phyloP scores from a whole-genome alignment of 2,113 vertebrate genomes.

The Rallus limicola region DNA sequence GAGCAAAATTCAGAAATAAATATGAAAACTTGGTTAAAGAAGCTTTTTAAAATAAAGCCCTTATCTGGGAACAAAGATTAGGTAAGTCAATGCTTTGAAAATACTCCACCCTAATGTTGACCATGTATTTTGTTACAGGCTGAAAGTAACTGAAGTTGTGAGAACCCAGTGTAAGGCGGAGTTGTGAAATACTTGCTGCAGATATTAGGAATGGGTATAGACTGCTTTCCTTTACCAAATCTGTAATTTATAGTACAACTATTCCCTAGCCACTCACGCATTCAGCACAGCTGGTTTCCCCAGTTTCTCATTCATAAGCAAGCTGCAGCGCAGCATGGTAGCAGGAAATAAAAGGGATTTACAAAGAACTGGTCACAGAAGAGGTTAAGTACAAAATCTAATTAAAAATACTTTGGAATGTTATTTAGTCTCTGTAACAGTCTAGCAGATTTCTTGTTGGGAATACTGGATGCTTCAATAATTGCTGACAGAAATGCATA shows the following conservation, averaged over 20 bases:
- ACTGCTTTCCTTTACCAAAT: not conserved
- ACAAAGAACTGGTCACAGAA: conserved; percentile 24
- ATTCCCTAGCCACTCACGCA: not conserved
- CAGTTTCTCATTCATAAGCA: not conserved
- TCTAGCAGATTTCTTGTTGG: not conserved
- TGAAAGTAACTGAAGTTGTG: not conserved
- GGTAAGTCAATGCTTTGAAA: not conserved
- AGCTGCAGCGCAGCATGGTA: conserved; percentile 23
- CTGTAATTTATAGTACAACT: not conserved
- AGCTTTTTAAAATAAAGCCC: not conserved
- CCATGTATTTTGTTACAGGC: not conserved
- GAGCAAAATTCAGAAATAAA: not conserved
- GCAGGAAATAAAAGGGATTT: conserved; percentile 51
- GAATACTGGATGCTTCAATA: not conserved
- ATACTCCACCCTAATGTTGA: not conserved
- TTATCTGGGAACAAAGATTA: not conserved
- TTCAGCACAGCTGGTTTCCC: conserved; percentile 15
- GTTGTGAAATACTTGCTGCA: not conserved
- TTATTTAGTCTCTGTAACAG: not conserved
- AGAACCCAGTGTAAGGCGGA: not conserved
- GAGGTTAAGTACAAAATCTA: conserved; percentile 44
- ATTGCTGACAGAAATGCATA: not conserved
- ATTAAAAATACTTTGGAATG: conserved; percentile 16
- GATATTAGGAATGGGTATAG: not conserved
- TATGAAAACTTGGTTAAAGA: not conserved